These are phyloP conservation scores for Apamea crenata DNA, from an alignment of 2,888 invertebrate species.

Conservation along the genomic window DNA sequence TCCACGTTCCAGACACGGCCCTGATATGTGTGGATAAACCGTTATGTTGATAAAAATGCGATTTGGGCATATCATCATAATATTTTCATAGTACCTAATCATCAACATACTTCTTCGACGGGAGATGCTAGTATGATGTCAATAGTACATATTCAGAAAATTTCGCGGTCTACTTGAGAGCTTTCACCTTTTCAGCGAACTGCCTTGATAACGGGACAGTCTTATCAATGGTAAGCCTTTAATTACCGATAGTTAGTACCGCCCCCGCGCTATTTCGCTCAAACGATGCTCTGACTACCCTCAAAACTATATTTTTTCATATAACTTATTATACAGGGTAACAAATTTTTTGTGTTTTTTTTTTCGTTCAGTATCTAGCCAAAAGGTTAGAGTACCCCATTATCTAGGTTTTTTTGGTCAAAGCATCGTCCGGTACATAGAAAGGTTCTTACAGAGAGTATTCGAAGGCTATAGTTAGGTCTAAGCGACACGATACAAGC, in stretches of 20 bases:
- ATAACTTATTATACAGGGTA: not conserved
- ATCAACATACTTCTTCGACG: not conserved
- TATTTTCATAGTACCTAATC: not conserved
- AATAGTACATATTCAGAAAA: not conserved
- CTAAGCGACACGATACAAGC: conserved; percentile 75
- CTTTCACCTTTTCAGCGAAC: not conserved
- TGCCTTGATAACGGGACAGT: not conserved
- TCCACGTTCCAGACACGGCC: no score
- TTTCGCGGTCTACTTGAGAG: not conserved
- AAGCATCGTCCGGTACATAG: conserved; percentile 76
- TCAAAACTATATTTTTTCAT: not conserved
- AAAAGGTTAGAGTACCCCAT: not conserved
- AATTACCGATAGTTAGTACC: conserved; percentile 65
- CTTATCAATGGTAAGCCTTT: conserved; percentile 53
- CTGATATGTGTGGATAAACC: no score
- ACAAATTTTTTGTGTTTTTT: no score
- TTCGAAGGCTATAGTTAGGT: conserved; percentile 71
- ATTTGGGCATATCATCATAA: not conserved
- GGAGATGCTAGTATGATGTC: not conserved
- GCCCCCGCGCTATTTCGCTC: conserved; percentile 66
- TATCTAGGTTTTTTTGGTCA: conserved; percentile 20
- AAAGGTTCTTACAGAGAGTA: conserved; percentile 69
- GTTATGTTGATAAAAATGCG: not conserved
- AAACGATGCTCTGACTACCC: conserved; percentile 62
- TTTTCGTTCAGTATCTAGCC: not conserved